These are phyloP conservation scores for Scaptomyza polygonia DNA, from an alignment of 2,888 invertebrate species.

Conservation along the genomic window DNA sequence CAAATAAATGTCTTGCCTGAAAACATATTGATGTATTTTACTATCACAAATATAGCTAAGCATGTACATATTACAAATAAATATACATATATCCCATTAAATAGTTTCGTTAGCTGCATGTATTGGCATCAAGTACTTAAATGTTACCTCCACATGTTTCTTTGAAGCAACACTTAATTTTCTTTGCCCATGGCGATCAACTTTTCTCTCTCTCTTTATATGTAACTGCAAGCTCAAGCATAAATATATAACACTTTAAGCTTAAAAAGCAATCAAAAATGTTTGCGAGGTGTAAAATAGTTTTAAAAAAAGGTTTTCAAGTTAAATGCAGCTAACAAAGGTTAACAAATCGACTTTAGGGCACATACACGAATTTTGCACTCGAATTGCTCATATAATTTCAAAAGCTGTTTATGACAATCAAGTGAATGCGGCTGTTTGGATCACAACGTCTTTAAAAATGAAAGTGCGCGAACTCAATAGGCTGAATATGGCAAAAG, in stretches of 20 bases:
- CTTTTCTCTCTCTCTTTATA: background rate
- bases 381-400: slow-evolving; percentile 40
- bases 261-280: background rate
- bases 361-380: slow-evolving; percentile 47
- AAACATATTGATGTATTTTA: too few relatives aligned
- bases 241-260: background rate
- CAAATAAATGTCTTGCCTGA: too few relatives aligned
- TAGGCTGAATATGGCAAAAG: background rate
- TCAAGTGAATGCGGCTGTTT: slow-evolving; percentile 3
- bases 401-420: slow-evolving; percentile 16
- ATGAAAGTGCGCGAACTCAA: slow-evolving; percentile 30
- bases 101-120: too few relatives aligned
- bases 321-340: slow-evolving; percentile 25
- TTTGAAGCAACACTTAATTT: background rate
- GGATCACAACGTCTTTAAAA: slow-evolving; percentile 22
- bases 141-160: background rate
- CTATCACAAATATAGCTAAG: too few relatives aligned
- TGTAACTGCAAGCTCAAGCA: background rate
- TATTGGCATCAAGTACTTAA: too few relatives aligned
- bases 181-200: background rate
- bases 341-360: slow-evolving; percentile 27
- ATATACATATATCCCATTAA: too few relatives aligned
- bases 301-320: slow-evolving; percentile 5
- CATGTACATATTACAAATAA: too few relatives aligned
- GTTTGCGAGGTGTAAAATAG: background rate